phyloP scores from a whole-genome alignment of 64 coral and sea anemone species.

The Porites lutea region DNA sequence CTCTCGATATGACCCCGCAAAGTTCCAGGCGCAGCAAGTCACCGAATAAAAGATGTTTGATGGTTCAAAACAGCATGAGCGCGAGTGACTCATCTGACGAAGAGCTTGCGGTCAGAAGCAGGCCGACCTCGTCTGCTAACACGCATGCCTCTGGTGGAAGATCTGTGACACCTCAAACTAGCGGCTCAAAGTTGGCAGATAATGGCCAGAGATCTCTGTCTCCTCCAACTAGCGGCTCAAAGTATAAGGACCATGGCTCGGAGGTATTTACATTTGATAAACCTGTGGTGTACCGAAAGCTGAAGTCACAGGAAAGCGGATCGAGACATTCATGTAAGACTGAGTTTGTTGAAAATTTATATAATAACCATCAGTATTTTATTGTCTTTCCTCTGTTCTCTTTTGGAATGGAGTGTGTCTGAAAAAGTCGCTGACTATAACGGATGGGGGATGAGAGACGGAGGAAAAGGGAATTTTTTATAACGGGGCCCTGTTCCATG shows the following conservation, averaged over 20 bases:
- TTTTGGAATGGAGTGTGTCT: too few species aligned
- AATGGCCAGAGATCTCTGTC: neutral
- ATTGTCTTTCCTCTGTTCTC: too few species aligned
- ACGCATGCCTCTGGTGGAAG: neutral
- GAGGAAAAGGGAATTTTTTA: too few species aligned
- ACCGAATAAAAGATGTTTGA: neutral
- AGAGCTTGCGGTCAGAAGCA: neutral
- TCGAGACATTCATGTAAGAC: conserved; percentile 25
- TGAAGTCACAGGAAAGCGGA: neutral
- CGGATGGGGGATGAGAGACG: too few species aligned
- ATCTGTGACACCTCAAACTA: neutral
- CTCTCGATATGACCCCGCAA: conserved; percentile 5
- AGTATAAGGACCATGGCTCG: neutral
- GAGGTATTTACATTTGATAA: conserved; percentile 16
- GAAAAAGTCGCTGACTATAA: too few species aligned
- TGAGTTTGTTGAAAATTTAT: neutral
- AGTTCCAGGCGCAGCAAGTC: neutral
- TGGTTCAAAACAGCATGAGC: neutral
- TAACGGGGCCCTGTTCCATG: too few species aligned
- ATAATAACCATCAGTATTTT: too few species aligned
- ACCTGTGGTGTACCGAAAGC: conserved; percentile 21
- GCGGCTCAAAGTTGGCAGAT: neutral
- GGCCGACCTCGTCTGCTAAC: neutral
- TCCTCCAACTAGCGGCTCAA: neutral
- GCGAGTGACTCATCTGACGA: conserved; percentile 30